Base-by-base conservation (phyloP, 2,797 vertebrate species). In the Notoglanidium macrostoma region DNA sequence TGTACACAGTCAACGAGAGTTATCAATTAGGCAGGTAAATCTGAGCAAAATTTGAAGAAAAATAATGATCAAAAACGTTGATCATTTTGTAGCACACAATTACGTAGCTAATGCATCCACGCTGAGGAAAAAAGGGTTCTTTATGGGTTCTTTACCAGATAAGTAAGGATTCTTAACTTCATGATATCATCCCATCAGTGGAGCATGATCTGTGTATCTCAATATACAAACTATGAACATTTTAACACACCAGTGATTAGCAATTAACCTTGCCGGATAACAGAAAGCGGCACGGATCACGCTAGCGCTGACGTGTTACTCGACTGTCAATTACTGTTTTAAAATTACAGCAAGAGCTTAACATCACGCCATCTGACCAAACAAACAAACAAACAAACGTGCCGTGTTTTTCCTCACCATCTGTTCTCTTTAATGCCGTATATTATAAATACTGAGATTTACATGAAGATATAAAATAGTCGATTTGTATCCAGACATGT, bases 371-470 rank as follows among this genome's bases (percentile, higher is more conserved):
- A 1, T 12, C 40, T 40, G 40, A 40, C 40, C 40, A 32, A 87
- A 84, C 74, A 70, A 80, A 91, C 89, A 92, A 83, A 92, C 78
- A 91, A 84, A 85, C 90, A 80, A 23, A 61, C 23, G 3, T 15
- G 91, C 72, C 67, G 86, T 44, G 63, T 84, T 85, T 81, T 35
- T 72, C 46, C 73, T 90, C 94, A 89, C 84, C 90, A 95, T 94
- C 93, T 94, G 95, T 94, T 94, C 91, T 93, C 95, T 95, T 97
- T 95, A 97, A 94, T 96, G 90, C 94, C 93, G 92, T 95, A 95
- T 93, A 93, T 96, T 97, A 97, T 97, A 99, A 99, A 98, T 97
- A 97, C 94, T 95, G 90, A 95, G 94, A 97, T 97, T 95, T 97
- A 98, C 96, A 98, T 88, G 94, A 96, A 96, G 94, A 98, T 89